Evolutionary conservation across 2,797 vertebrate species (phyloP).

Genomic region (Lepus townsendii): DNA sequence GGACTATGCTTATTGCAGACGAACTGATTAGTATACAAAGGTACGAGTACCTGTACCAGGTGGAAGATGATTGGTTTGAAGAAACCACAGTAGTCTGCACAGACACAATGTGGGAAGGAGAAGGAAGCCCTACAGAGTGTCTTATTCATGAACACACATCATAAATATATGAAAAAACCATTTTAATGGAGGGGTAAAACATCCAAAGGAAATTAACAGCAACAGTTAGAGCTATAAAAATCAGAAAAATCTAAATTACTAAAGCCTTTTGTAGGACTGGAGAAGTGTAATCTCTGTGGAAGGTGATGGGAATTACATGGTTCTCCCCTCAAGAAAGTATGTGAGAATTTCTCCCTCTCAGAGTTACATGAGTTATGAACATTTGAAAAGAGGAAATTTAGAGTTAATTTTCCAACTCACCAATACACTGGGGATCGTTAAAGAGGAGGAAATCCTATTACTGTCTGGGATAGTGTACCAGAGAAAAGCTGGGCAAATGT

Average conservation of each 20-base stretch:
- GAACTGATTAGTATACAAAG: background rate
- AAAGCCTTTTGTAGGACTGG: constrained; percentile 42
- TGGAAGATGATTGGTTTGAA: background rate
- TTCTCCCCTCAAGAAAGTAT: background rate
- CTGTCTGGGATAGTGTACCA: background rate
- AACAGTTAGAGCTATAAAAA: constrained; percentile 56
- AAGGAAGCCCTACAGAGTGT: background rate
- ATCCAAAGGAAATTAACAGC: constrained; percentile 68
- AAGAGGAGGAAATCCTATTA: constrained; percentile 40
- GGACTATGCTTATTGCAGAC: background rate
- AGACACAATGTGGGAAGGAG: background rate
- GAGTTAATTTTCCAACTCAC: constrained; percentile 64
- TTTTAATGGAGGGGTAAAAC: constrained; percentile 33
- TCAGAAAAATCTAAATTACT: constrained; percentile 57
- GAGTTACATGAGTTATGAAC: constrained; percentile 62
- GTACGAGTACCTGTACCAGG: background rate
- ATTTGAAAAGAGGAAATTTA: constrained; percentile 68
- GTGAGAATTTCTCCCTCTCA: constrained; percentile 62
- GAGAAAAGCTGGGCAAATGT: background rate
- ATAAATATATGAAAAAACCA: constrained; percentile 15
- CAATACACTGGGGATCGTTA: background rate
- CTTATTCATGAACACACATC: background rate
- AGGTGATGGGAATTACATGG: constrained; percentile 62
- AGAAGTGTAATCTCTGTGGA: constrained; percentile 73
- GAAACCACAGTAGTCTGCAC: background rate